phyloP scores from a whole-genome alignment of 2,797 vertebrate species.

The Thripadectes ignobilis region DNA sequence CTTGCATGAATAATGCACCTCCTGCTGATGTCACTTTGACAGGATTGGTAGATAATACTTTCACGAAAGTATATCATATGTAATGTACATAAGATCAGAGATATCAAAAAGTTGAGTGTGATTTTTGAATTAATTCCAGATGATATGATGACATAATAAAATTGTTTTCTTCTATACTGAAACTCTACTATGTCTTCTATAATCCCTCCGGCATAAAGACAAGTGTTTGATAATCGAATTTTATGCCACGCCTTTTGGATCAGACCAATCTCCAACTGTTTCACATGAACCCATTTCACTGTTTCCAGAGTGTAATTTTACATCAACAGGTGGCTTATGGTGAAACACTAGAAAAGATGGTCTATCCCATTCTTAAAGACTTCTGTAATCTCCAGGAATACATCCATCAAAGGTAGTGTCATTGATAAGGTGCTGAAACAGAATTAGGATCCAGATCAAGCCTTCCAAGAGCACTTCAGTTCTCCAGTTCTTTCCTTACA shows the following conservation, averaged over 20 bases:
- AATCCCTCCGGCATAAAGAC: neutral
- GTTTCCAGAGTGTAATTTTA: neutral
- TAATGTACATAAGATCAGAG: neutral
- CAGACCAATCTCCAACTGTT: neutral
- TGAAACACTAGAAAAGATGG: neutral
- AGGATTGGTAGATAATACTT: neutral
- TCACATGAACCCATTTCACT: neutral
- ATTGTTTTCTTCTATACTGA: neutral
- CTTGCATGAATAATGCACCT: neutral
- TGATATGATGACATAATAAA: neutral
- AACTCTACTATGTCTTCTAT: neutral
- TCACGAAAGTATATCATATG: neutral
- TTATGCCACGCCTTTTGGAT: neutral
- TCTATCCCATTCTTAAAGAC: neutral
- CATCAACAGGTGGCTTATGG: fast-evolving
- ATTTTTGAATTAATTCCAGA: constrained; percentile 9
- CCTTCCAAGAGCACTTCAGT: neutral
- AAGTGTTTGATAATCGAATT: neutral
- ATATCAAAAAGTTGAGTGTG: neutral
- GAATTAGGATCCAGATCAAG: neutral
- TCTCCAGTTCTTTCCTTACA: neutral
- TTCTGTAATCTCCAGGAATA: neutral
- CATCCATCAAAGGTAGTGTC: neutral
- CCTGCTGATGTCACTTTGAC: neutral
- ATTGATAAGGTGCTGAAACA: neutral